These are phyloP conservation scores for Grallaria varia DNA, from an alignment of 2,113 vertebrate species.

Conservation along the genomic window DNA sequence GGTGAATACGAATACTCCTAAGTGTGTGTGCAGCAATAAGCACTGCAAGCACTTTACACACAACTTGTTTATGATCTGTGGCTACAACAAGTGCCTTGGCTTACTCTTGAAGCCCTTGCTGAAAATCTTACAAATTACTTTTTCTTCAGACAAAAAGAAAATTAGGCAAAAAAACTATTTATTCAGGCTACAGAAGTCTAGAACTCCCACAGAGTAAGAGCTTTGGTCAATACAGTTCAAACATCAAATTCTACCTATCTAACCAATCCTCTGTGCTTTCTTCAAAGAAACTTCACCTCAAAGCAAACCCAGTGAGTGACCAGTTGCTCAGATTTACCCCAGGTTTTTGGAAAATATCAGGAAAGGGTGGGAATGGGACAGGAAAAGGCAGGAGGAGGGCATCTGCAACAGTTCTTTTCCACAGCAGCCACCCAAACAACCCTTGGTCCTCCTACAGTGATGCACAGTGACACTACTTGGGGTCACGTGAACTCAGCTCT, in stretches of 20 bases:
- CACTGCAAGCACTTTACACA: not conserved
- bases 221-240: not conserved
- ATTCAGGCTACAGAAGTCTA: not conserved
- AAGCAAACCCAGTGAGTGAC: not conserved
- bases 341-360: not conserved
- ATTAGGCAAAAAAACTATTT: not conserved
- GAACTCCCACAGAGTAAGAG: not conserved
- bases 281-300: not conserved
- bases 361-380: not conserved
- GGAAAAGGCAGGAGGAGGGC: not conserved
- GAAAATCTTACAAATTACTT: not conserved
- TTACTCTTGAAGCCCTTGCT: not conserved
- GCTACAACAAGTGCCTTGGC: not conserved
- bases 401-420: not conserved
- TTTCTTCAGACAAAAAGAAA: not conserved
- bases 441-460: not conserved
- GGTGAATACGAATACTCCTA: not conserved
- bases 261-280: accelerated
- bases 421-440: not conserved
- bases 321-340: not conserved
- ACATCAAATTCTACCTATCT: not conserved
- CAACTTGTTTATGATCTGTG: not conserved
- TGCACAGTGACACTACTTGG: accelerated
- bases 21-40: not conserved
- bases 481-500: not conserved